Evolutionary conservation across 2,797 vertebrate genomes (phyloP), one percentile per base, ranked within the genome.

Genomic region (Aplochiton taeniatus): DNA sequence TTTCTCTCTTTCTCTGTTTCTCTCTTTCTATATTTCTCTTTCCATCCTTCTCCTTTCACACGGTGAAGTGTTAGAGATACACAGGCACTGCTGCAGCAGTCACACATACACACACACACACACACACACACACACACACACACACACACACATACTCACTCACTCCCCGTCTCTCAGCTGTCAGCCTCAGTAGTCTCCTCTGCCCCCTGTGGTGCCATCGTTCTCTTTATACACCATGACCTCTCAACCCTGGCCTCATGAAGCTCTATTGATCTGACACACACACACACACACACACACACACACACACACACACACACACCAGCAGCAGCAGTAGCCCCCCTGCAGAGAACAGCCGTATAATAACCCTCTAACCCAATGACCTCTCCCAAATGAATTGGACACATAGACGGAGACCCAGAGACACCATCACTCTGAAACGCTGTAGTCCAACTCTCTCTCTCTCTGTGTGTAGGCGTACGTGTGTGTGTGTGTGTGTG

Each of bases 211-310:
- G 58, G 74, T 1, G 10, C 51, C 42, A 48, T 60, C 3, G 64
- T 50, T 55, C 45, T 55, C 55, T 70, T 73, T 73, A 66, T 59
- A 57, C 70, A 45, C 12, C 46, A 31, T 72, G 69, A 78, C 83
- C 82, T 80, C 73, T 80, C 11, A 76, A 64, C 80, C 44, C 60
- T 66, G 63, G 52, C 62, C 62, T 70, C 72, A 54, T 68, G 70
- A 81, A 71, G 72, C 44, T 65, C 70, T 81, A 81, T 82, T 85
- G 79, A 84, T 84, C 70, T 58, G 53, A 72, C 10, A 51, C 45
- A 67, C 47, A 58, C 46, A 31, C 53, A 63, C 54, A 41, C 19
- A 57, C 63, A 31, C 13, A 16, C 19, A 59, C 43, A 63, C 54
- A 52, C 60, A 17, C 61, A 69, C 41, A 9, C 16, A 63, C 50